Evolutionary conservation across 2,113 vertebrate genomes (phyloP), one percentile per base, ranked within the genome.

Genomic region (Bufo gargarizans): DNA sequence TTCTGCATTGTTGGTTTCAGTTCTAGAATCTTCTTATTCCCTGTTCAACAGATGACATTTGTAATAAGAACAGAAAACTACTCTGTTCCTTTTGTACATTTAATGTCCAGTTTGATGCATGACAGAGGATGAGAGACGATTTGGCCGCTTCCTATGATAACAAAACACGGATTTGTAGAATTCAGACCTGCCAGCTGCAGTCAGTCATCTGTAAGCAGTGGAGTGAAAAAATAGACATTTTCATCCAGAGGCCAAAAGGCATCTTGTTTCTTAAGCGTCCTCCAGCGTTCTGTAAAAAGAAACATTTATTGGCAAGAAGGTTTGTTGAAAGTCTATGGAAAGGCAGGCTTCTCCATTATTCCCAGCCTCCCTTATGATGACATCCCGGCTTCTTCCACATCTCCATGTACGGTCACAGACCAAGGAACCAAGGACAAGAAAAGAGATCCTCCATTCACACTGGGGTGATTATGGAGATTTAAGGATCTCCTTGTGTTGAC

Each of bases 201-300:
- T 77, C 71, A 82, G 79, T 82, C 79, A 82, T 63, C 49, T 77
- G 47, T 77, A 53, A 77, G 76, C 76, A 77, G n/a, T 3, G 43
- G 58, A 67, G n/a, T 72, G 59, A 58, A 81, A 45, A 77, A 58
- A 86, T 65, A 71, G 50, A 81, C 14, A 56, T 72, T 67, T 61
- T 81, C 47, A 63, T 74, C 86, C 65, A 59, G 86, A 82, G 86
- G 86, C 86, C 78, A 82, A 77, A 82, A 88, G 86, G 79, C 86
- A 12, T 72, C 67, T 47, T 49, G 65, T 76, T 74, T 63, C 67
- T 58, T 56, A 59, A 55, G 79, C 9, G 16, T 76, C 63, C 69
- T 53, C 79, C 43, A 53, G 58, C 56, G 49, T 69, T 77, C 80
- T 65, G 86, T 50, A 77, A 76, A 88, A 77, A 63, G 79, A 83